Percentiles rank a stretch among this genome's conserved stretches.
Conservation (phyloP, 2,888 invertebrate species). For the Machimus atricapillus region DNA sequence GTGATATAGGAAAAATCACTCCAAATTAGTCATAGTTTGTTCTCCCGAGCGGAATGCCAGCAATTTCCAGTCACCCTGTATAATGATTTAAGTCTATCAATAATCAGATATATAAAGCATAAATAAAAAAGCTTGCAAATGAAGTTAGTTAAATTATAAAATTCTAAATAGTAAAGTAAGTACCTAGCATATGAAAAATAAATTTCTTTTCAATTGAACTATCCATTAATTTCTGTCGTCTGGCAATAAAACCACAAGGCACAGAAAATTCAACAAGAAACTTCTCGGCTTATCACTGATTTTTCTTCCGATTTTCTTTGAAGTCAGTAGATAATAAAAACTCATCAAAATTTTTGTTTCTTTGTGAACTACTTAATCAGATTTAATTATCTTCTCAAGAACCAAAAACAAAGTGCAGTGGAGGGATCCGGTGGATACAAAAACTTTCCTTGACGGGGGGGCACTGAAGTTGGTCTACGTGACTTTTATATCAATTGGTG, state of each 20-base stretch:
- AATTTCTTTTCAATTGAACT: neutral
- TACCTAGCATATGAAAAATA: neutral
- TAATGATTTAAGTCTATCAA: too few relatives aligned
- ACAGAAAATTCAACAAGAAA: neutral
- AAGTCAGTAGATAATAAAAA: neutral
- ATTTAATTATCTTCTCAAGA: neutral
- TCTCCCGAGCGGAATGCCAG: too few relatives aligned
- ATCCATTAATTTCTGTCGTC: neutral
- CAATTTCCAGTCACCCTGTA: too few relatives aligned
- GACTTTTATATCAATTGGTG: neutral
- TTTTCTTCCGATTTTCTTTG: neutral
- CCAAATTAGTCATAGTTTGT: too few relatives aligned
- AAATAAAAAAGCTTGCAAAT: too few relatives aligned
- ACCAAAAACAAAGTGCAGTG: neutral
- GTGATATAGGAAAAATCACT: too few relatives aligned
- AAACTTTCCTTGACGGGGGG: neutral
- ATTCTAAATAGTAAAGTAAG: too few relatives aligned
- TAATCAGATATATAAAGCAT: too few relatives aligned
- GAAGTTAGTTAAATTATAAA: too few relatives aligned
- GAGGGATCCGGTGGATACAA: neutral
- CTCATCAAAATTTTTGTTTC: neutral
- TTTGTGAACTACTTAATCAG: neutral
- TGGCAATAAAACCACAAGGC: neutral
- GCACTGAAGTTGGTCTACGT: neutral
- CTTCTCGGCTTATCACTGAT: neutral